Conservation (phyloP, 1,140 invertebrate genomes). For the Papilio helenus region DNA sequence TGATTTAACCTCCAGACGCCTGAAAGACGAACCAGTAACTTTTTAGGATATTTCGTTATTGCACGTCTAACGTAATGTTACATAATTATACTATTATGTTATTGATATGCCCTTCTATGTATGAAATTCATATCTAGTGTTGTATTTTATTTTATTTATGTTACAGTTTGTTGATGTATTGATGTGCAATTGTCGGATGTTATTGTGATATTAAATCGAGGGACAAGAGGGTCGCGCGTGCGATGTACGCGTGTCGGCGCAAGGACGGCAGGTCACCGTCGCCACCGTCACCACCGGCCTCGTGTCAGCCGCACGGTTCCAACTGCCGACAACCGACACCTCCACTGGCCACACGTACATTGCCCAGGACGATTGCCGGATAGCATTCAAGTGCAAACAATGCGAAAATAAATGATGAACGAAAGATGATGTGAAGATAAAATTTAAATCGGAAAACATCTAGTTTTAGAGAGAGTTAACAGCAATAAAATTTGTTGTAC, state of each 20-base stretch:
- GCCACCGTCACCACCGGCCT: constrained; percentile 10
- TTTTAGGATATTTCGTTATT: constrained; percentile 24
- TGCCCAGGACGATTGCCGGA: background rate
- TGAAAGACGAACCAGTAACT: constrained; percentile 30
- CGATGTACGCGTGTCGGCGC: constrained; percentile 43
- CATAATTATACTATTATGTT: constrained; percentile 9
- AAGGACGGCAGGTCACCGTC: constrained; percentile 57
- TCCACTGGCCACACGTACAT: background rate
- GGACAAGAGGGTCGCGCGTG: background rate
- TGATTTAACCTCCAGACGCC: constrained; percentile 34
- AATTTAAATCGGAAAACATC: too few relatives aligned
- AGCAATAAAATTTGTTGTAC: too few relatives aligned
- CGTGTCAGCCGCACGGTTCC: constrained; percentile 41
- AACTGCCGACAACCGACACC: background rate
- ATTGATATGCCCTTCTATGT: background rate
- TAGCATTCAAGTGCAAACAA: background rate
- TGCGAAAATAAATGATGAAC: background rate
- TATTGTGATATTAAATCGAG: background rate
- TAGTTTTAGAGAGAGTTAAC: too few relatives aligned
- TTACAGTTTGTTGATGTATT: background rate
- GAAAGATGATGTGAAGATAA: background rate
- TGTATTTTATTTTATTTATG: background rate
- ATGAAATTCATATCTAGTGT: background rate
- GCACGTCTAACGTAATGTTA: constrained; percentile 15
- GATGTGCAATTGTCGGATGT: constrained; percentile 4